Evolutionary conservation across 92 coral and sea anemone genomes (phyloP).

Genomic region (Muricea muricata): DNA sequence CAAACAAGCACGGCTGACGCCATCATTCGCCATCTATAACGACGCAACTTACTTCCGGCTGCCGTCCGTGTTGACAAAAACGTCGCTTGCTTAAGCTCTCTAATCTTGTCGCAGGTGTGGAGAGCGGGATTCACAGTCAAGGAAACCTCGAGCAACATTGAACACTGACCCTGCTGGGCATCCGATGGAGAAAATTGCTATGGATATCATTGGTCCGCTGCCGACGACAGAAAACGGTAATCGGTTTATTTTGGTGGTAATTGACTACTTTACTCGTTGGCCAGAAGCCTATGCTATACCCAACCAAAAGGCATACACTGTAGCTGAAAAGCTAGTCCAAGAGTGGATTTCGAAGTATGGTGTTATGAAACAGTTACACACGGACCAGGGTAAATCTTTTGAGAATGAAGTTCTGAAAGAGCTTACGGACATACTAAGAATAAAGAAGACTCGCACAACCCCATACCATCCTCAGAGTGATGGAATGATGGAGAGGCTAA

Average conservation of each 20-base stretch:
- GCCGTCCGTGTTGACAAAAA: too few species aligned
- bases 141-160: conserved; percentile 37
- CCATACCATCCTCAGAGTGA: conserved; percentile 24
- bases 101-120: conserved; percentile 48
- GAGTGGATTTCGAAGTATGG: conserved; percentile 31
- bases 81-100: too few species aligned
- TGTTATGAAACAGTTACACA: conserved; percentile 2
- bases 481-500: conserved; percentile 30
- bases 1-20: too few species aligned
- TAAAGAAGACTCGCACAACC: conserved; percentile 21
- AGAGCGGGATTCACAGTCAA: conserved; percentile 26
- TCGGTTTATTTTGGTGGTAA: conserved; percentile 34
- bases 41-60: too few species aligned
- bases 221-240: conserved; percentile 29
- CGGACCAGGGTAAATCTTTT: conserved; percentile 30
- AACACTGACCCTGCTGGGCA: conserved; percentile 29
- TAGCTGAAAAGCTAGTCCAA: conserved; percentile 4
- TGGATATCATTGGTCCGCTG: conserved; percentile 44
- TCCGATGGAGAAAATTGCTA: conserved; percentile 38
- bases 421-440: not conserved
- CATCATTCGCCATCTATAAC: too few species aligned
- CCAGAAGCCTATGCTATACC: conserved; percentile 48
- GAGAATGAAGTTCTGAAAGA: not conserved
- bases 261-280: conserved; percentile 58
- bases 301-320: conserved; percentile 44